Evolutionary conservation across 2,888 invertebrate genomes (phyloP), one percentile per base, ranked within the genome.

Genomic region (Idaea aversata): DNA sequence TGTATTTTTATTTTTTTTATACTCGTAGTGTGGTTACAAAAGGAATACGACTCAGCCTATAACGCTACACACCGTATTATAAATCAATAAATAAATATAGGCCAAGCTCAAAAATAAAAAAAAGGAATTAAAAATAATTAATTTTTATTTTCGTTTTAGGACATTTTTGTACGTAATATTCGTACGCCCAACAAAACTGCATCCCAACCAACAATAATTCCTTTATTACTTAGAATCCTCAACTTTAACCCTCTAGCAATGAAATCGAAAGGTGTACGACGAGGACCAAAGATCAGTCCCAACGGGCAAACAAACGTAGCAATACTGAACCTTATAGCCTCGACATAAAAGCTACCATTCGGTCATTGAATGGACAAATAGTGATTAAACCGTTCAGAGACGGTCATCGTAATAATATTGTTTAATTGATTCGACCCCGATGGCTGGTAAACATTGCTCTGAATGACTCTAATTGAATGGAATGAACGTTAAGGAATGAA

Each of bases 371-470:
- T 84, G 79, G 87, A 77, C 88, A 89, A 87, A 89, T 88, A 90
- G 83, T 83, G 88, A 90, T 92, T 91, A 91, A 91, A 90, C 90
- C 88, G 83, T 77, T 73, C 77, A 77, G 75, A 76, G 78, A 68
- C 76, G 79, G 74, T 76, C 83, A 77, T 80, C 79, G 86, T 86
- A 86, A 87, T 89, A 89, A 91, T 91, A 88, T 87, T 86, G 85
- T 87, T 88, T 90, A 90, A 92, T 91, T 91, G 88, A 86, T 81
- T 87, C 85, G 91, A 88, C 90, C 90, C 88, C 88, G 85, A 80
- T 81, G 79, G 78, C 77, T 72, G 72, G 72, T 76, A 79, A 80
- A 81, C 78, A 82, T 69, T 69, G 77, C 66, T 70, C 67, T 70
- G 78, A 76, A 83, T 83, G 78, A 77, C 73, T 75, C 70, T 79